phyloP scores from a whole-genome alignment of 2,113 vertebrate genomes.

The Chamaetylas fuelleborni region DNA sequence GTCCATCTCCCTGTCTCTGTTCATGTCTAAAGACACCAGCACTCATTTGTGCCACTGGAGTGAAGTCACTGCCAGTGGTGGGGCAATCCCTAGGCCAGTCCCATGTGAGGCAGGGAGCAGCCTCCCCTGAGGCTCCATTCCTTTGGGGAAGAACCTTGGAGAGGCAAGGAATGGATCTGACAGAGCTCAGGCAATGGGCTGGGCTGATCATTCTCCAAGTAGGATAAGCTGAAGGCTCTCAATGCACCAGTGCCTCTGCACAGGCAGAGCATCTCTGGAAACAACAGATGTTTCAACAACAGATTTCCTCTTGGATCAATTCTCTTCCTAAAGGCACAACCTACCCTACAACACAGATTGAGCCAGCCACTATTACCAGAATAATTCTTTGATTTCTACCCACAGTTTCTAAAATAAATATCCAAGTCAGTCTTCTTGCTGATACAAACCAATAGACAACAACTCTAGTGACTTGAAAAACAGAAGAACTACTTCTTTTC shows the following conservation, averaged over 20 bases:
- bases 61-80: fast-evolving
- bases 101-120: not conserved
- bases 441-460: not conserved
- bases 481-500: not conserved
- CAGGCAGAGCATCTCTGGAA: not conserved
- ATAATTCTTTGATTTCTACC: not conserved
- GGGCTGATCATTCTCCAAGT: not conserved
- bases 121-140: not conserved
- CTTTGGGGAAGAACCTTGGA: fast-evolving
- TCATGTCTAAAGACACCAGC: fast-evolving
- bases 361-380: not conserved
- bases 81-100: too few relatives aligned
- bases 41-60: fast-evolving
- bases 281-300: not conserved
- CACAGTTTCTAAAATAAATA: not conserved
- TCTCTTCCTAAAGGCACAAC: not conserved
- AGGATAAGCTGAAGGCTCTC: not conserved
- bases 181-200: fast-evolving
- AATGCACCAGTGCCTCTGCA: not conserved
- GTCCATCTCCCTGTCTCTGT: not conserved
- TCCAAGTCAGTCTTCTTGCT: not conserved
- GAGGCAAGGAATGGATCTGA: not conserved
- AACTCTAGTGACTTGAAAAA: not conserved
- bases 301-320: not conserved
- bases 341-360: not conserved